Conservation (phyloP, 2,797 vertebrate species). For the Falco berigora region DNA sequence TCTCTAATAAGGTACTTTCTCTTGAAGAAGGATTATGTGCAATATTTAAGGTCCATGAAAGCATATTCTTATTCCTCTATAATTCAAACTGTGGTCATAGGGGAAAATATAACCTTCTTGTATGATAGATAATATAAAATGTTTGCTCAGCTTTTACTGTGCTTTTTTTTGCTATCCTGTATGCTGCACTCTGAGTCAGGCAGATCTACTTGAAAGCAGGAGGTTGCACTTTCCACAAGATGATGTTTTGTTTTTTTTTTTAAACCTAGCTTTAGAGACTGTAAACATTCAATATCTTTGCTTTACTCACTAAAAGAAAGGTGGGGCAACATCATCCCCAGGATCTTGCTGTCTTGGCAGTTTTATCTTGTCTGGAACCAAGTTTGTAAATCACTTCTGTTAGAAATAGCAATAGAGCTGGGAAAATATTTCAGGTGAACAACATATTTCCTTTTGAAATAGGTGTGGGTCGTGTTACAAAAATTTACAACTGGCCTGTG, state of each 20-base stretch:
- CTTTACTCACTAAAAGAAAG: not conserved
- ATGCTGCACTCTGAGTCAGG: not conserved
- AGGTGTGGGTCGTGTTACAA: no score
- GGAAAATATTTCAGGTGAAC: no score
- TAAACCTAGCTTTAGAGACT: not conserved
- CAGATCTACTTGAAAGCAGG: not conserved
- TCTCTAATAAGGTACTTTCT: not conserved
- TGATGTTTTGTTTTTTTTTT: not conserved
- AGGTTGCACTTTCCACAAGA: not conserved
- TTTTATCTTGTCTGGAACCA: not conserved
- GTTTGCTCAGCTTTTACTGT: not conserved
- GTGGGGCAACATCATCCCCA: not conserved
- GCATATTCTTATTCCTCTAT: not conserved
- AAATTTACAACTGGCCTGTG: no score
- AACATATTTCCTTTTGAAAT: no score
- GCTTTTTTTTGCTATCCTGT: not conserved
- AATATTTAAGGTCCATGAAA: not conserved
- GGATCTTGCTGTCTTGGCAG: not conserved
- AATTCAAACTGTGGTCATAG: not conserved
- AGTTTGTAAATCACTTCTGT: no score
- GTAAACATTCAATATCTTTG: not conserved
- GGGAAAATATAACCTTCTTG: not conserved
- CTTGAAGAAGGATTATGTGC: not conserved
- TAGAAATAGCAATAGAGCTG: no score
- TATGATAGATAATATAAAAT: not conserved